Conservation (phyloP, 2,888 invertebrate genomes). For the Phortica okadai region DNA sequence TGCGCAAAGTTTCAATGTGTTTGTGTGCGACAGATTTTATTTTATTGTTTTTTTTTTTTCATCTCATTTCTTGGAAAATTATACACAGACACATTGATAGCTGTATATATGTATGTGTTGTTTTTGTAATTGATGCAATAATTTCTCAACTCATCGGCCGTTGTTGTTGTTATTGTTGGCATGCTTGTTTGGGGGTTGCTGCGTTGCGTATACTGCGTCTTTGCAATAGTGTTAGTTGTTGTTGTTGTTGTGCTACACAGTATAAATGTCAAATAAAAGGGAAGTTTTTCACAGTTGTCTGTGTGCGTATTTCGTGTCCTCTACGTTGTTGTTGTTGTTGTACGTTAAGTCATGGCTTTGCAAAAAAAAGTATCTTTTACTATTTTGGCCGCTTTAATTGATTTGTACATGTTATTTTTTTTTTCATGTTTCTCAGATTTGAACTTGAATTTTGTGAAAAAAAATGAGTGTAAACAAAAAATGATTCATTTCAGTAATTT, state of each 20-base stretch:
- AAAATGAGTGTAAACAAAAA: no score
- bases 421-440: no score
- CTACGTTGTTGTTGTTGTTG: neutral
- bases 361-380: no score
- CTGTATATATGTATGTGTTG: neutral
- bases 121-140: constrained; percentile 27
- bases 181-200: neutral
- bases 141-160: neutral
- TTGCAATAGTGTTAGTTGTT: neutral
- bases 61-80: neutral
- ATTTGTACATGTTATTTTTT: no score
- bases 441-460: no score
- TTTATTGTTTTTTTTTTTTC: neutral
- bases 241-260: neutral
- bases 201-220: constrained; percentile 7
- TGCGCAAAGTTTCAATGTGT: neutral
- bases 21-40: neutral
- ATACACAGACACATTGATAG: neutral
- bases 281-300: constrained; percentile 19
- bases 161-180: constrained; percentile 16
- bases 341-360: no score
- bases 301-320: neutral
- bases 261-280: constrained; percentile 33
- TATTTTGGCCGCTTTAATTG: no score
- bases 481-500: no score